Evolutionary conservation across 2,888 invertebrate species (phyloP).

Genomic region (Drosophila prostipennis): DNA sequence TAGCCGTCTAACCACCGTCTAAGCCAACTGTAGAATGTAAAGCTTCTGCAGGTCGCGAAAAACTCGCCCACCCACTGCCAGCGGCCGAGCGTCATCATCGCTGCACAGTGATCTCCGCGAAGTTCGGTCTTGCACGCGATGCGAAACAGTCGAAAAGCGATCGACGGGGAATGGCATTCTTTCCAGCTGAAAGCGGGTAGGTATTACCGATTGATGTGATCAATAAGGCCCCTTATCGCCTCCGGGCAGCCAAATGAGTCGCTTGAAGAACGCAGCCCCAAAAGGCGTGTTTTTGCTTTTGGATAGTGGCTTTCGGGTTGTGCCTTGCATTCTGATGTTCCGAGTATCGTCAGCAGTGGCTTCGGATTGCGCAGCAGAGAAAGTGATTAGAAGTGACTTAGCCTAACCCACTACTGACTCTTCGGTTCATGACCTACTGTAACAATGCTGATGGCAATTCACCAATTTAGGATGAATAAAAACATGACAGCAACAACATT

Average conservation of each 20-base stretch:
- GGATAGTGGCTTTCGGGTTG: constrained; percentile 13
- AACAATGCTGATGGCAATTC: background rate
- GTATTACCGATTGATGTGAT: constrained; percentile 8
- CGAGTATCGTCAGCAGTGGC: constrained; percentile 5
- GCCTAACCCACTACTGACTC: background rate
- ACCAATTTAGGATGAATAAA: background rate
- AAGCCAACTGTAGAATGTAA: constrained; percentile 50
- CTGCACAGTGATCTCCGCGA: constrained; percentile 37
- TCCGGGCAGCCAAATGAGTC: constrained; percentile 27
- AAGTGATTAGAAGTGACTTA: constrained; percentile 10
- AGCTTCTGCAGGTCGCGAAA: constrained; percentile 48
- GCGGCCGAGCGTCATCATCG: constrained; percentile 21
- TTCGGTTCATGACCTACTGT: constrained; percentile 1
- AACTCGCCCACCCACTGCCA: constrained; percentile 71
- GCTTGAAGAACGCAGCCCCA: constrained; percentile 34
- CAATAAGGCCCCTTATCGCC: constrained; percentile 11
- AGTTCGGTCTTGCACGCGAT: constrained; percentile 35
- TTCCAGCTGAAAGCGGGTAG: constrained; percentile 23
- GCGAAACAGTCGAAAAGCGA: constrained; percentile 22
- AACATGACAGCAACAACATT: background rate
- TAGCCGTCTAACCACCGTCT: constrained; percentile 31
- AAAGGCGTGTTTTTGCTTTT: constrained; percentile 34
- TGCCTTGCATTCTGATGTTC: constrained; percentile 38
- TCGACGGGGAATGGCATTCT: constrained; percentile 25
- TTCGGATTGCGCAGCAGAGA: constrained; percentile 21